Conservation (phyloP, 2,888 invertebrate species). For the Ethmia dodecea region DNA sequence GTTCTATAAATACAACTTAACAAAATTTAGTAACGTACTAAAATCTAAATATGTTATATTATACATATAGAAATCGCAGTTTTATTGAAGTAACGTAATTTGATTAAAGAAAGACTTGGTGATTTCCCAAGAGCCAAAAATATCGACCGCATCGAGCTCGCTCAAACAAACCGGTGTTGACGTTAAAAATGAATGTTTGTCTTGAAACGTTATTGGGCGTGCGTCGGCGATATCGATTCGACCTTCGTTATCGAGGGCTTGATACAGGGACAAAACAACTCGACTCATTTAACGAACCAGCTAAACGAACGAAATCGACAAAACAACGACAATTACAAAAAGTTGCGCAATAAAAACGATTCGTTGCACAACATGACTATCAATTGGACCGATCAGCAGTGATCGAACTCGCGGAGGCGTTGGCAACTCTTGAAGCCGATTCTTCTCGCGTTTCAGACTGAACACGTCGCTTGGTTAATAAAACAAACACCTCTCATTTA, state of each 20-base stretch:
- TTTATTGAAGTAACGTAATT: constrained; percentile 1
- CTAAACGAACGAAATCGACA: background rate
- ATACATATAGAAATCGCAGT: too few species aligned
- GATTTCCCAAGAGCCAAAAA: constrained; percentile 14
- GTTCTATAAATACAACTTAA: too few species aligned
- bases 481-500: constrained; percentile 8
- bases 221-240: constrained; percentile 10
- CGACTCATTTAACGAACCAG: constrained; percentile 1
- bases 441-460: background rate
- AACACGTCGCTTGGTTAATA: constrained; percentile 3
- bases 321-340: background rate
- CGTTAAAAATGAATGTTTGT: constrained; percentile 15
- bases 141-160: constrained; percentile 5
- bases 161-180: constrained; percentile 11
- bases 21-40: too few species aligned
- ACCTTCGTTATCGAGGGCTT: constrained; percentile 11
- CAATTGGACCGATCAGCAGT: too few species aligned
- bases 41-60: too few species aligned
- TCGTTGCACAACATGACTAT: constrained; percentile 1
- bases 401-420: too few species aligned
- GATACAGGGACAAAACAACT: constrained; percentile 4
- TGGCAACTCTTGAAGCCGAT: too few species aligned
- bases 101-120: constrained; percentile 3
- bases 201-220: constrained; percentile 10
- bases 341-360: background rate